phyloP scores from a whole-genome alignment of 2,113 vertebrate species.

The Delphinus delphis region DNA sequence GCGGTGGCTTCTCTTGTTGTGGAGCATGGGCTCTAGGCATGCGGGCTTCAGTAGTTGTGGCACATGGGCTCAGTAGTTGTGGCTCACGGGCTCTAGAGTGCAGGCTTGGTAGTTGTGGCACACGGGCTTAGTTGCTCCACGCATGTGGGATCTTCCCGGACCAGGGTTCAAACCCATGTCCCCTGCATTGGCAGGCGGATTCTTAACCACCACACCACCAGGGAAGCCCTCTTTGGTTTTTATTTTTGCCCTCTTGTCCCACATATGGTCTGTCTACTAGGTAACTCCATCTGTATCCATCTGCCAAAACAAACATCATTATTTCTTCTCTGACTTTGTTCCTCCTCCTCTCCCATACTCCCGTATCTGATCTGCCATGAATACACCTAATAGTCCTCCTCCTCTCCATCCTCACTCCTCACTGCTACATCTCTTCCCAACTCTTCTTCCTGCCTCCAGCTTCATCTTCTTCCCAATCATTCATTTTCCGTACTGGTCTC shows the following conservation, averaged over 20 bases:
- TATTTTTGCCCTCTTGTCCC: neutral
- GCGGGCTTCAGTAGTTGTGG: too few species aligned
- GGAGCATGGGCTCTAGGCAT: too few species aligned
- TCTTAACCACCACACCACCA: too few species aligned
- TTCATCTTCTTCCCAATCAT: neutral
- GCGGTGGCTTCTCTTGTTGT: too few species aligned
- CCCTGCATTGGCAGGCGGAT: too few species aligned
- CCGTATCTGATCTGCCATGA: neutral
- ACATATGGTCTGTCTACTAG: neutral
- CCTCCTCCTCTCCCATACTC: neutral
- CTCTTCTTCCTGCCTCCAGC: neutral
- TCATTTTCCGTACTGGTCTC: neutral
- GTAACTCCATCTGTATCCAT: neutral
- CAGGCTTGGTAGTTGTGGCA: too few species aligned
- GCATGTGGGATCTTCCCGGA: too few species aligned
- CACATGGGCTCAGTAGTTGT: too few species aligned
- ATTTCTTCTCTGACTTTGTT: neutral
- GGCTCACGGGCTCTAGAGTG: too few species aligned
- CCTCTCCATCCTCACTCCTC: neutral
- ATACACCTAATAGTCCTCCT: neutral
- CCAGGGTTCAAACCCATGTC: too few species aligned
- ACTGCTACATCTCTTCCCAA: neutral
- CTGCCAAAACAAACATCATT: neutral
- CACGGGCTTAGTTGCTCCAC: too few species aligned
- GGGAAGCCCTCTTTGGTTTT: too few species aligned